Evolutionary conservation across 2,888 invertebrate species (phyloP).

Genomic region (Brachypterus glaber): DNA sequence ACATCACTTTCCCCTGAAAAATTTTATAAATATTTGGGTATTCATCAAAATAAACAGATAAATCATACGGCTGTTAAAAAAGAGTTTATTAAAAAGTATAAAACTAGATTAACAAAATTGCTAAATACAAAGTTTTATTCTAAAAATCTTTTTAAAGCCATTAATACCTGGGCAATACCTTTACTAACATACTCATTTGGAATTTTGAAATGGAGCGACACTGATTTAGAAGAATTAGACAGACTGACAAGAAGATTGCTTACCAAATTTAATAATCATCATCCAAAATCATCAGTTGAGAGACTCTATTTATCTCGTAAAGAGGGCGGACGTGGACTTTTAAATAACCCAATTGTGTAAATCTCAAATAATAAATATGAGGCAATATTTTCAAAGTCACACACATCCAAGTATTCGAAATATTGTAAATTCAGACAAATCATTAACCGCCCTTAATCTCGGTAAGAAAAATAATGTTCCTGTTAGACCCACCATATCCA

Average conservation of each 20-base stretch:
- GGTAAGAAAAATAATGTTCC: no score
- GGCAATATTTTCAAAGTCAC: no score
- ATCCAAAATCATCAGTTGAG: slow-evolving; percentile 4
- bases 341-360: no score
- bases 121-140: slow-evolving; percentile 1
- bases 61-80: slow-evolving; percentile 2
- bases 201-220: slow-evolving; percentile 5
- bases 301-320: no score
- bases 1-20: no score
- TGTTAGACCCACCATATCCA: no score
- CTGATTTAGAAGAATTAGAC: slow-evolving; percentile 3
- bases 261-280: neutral
- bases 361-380: no score
- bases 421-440: no score
- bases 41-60: neutral
- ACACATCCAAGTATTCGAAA: no score
- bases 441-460: no score
- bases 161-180: slow-evolving; percentile 2
- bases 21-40: slow-evolving; percentile 7
- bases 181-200: slow-evolving; percentile 5
- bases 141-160: slow-evolving; percentile 2
- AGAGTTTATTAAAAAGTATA: neutral
- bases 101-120: slow-evolving; percentile 1
- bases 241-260: neutral
- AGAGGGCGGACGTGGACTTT: no score